These are phyloP conservation scores for Manacus vitellinus DNA, from an alignment of 2,113 vertebrate species.

Conservation along the genomic window DNA sequence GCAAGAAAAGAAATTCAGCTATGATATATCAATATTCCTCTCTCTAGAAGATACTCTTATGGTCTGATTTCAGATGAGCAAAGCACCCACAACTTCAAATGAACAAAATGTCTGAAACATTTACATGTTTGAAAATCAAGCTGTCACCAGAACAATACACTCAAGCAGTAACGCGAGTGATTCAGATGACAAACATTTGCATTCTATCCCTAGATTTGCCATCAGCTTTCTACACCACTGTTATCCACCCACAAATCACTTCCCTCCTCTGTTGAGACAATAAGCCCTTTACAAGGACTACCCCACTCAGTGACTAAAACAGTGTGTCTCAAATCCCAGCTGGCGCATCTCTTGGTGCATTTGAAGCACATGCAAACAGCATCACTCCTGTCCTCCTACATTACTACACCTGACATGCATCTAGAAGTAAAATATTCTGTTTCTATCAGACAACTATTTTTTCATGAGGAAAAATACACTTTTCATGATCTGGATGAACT, in stretches of 20 bases:
- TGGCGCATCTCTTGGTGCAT: not conserved
- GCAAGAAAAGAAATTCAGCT: not conserved
- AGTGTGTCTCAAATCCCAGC: not conserved
- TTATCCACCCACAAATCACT: not conserved
- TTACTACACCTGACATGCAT: not conserved
- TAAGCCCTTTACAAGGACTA: not conserved
- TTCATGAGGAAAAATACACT: not conserved
- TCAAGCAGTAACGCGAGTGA: fast-evolving
- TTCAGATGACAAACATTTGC: not conserved
- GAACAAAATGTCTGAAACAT: not conserved
- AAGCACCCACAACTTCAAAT: not conserved
- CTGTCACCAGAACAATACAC: not conserved
- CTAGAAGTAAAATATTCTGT: not conserved
- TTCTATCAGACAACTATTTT: not conserved
- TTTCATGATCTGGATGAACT: not conserved
- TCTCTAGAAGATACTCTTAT: not conserved
- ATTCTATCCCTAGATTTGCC: not conserved
- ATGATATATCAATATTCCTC: not conserved
- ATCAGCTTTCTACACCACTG: not conserved
- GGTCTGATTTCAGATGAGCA: not conserved
- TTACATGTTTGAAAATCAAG: not conserved
- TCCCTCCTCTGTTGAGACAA: not conserved
- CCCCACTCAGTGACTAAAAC: not conserved
- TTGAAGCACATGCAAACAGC: fast-evolving
- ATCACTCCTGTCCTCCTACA: not conserved